Percentiles rank a stretch among this genome's conserved stretches.
phyloP scores from a whole-genome alignment of 1,140 invertebrate genomes.

The Cataglyphis hispanica region DNA sequence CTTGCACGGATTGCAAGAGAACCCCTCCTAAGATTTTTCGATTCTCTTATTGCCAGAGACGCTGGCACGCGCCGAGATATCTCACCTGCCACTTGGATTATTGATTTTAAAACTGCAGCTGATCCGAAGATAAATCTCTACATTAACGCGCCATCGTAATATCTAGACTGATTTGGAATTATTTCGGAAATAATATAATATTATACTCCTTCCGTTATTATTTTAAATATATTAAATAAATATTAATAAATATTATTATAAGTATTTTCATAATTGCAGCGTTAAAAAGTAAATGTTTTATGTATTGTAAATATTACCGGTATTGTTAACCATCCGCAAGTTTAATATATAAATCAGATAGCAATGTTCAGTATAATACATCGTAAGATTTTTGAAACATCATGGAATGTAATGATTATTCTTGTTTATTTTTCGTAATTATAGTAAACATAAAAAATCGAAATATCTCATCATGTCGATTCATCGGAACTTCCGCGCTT shows the following conservation, averaged over 20 bases:
- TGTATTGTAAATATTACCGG: neutral
- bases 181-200: neutral
- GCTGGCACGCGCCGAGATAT: conserved; percentile 82
- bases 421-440: neutral
- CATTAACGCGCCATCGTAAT: conserved; percentile 10
- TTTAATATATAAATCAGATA: neutral
- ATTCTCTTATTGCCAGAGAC: conserved; percentile 79
- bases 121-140: conserved; percentile 63
- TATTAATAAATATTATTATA: neutral
- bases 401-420: neutral
- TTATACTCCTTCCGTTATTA: neutral
- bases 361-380: neutral
- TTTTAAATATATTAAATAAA: conserved; percentile 3
- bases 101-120: conserved; percentile 80
- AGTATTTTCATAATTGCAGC: neutral
- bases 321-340: neutral
- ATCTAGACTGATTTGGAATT: too few relatives aligned
- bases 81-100: conserved; percentile 83
- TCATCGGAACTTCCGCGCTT: neutral
- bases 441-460: neutral
- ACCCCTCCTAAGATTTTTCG: conserved; percentile 75
- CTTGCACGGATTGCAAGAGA: conserved; percentile 71
- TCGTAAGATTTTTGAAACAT: neutral
- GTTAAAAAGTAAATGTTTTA: neutral
- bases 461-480: neutral